Evolutionary conservation across 2,113 vertebrate genomes (phyloP), one percentile per base, ranked within the genome.

Genomic region (Hipposideros armiger): DNA sequence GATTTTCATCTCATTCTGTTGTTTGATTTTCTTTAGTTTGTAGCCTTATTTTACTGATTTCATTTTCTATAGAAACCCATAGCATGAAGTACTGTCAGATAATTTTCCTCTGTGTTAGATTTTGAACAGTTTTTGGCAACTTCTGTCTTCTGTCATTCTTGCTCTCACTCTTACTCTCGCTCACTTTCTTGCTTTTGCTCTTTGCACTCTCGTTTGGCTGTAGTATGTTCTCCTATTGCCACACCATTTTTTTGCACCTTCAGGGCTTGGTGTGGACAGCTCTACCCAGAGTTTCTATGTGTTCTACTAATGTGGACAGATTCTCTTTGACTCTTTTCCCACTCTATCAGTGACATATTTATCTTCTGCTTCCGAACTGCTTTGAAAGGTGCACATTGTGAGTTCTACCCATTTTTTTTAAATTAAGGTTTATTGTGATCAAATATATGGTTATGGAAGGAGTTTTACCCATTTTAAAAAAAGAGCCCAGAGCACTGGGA

Each of bases 41-140:
- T 70, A 17, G 20, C 87, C 76, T 95, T 67, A 80, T 69, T 92
- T 86, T 58, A 20, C 11, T 62, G 54, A 77, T 87, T 87, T 97
- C 19, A 66, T 50, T 84, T 90, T 91, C 58, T 87, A 28, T 32
- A 32, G 52, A 78, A 36, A 3, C 19, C 47, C 32, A 11, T 69
- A 64, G 16, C 30, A 56, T 5, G 67, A 13, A 28, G 16, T 60
- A 11, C 47, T 76, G 15, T 47, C 36, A 67, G 30, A 72, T 24
- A 50, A 56, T 20, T 91, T 92, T 60, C 66, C 82, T 81, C 28
- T 32, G 40, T 26, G 20, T 67, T 70, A 85, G 16, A 5, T 40
- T 80, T 54, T 22, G 4, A 67, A 60, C 9, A 36, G 32, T 73
- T 60, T 82, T 54, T 64, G 11, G 24, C 17, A 30, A 60, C 26